These are phyloP conservation scores for Tonatia bakeri DNA, from an alignment of 2,113 vertebrate species.

Conservation along the genomic window DNA sequence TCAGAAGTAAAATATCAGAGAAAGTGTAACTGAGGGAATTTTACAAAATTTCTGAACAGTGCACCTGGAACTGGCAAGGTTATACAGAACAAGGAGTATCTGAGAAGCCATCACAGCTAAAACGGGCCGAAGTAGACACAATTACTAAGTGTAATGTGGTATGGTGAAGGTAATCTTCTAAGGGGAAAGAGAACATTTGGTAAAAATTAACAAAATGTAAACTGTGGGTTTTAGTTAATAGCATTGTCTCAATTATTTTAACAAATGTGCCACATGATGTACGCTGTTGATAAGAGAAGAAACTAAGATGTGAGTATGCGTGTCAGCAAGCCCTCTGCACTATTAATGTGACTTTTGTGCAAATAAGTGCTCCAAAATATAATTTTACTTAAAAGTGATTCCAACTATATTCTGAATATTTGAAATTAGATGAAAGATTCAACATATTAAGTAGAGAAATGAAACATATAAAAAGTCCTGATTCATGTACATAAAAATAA, in stretches of 20 bases:
- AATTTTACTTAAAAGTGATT: neutral
- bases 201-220: neutral
- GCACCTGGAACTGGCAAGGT: neutral
- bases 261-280: neutral
- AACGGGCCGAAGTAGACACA: neutral
- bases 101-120: neutral
- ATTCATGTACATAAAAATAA: neutral
- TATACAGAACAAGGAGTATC: neutral
- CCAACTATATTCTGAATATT: neutral
- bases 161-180: neutral
- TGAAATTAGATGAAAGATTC: neutral
- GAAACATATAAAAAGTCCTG: neutral
- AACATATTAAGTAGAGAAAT: neutral
- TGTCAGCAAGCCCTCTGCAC: neutral
- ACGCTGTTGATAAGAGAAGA: neutral
- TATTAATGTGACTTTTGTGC: neutral
- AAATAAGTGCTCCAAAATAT: neutral
- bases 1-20: neutral
- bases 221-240: neutral
- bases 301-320: neutral
- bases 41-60: neutral
- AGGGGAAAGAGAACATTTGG: neutral
- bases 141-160: neutral
- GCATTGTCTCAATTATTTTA: neutral
- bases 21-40: neutral